Evolutionary conservation across 2,113 vertebrate genomes (phyloP).

Genomic region (Mobula birostris): DNA sequence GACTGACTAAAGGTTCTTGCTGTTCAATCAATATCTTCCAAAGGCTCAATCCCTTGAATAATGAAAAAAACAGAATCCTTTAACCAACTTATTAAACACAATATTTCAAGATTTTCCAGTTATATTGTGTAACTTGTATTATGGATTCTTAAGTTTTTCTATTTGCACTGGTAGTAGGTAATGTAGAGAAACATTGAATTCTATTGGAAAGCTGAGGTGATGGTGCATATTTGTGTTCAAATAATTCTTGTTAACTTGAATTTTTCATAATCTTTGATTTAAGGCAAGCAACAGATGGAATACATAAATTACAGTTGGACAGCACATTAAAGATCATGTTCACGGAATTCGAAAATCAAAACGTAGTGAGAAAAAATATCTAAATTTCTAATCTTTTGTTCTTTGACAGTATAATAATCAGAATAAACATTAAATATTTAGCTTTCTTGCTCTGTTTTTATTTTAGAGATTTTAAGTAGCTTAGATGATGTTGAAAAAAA

Average conservation of each 20-base stretch:
- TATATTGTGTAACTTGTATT: not conserved
- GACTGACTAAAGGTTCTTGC: not conserved
- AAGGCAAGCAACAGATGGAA: too few relatives aligned
- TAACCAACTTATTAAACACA: not conserved
- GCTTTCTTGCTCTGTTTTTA: not conserved
- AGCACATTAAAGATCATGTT: too few relatives aligned
- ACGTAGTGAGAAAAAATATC: too few relatives aligned
- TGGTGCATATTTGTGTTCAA: not conserved
- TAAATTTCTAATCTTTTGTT: not conserved
- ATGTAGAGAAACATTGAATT: not conserved
- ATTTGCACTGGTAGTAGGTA: not conserved
- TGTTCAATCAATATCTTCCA: not conserved
- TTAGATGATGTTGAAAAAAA: conserved; percentile 3
- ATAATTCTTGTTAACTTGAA: not conserved
- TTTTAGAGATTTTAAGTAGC: not conserved
- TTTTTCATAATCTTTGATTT: not conserved
- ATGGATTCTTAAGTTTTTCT: not conserved
- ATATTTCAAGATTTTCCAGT: not conserved
- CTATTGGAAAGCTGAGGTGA: not conserved
- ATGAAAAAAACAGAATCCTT: not conserved
- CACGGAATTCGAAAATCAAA: too few relatives aligned
- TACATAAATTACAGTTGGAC: too few relatives aligned
- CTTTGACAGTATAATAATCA: not conserved
- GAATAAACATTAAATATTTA: not conserved
- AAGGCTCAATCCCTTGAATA: not conserved